Evolutionary conservation across 2,113 vertebrate species (phyloP), one percentile per base, ranked within the genome.

Genomic region (Mustelus asterias): DNA sequence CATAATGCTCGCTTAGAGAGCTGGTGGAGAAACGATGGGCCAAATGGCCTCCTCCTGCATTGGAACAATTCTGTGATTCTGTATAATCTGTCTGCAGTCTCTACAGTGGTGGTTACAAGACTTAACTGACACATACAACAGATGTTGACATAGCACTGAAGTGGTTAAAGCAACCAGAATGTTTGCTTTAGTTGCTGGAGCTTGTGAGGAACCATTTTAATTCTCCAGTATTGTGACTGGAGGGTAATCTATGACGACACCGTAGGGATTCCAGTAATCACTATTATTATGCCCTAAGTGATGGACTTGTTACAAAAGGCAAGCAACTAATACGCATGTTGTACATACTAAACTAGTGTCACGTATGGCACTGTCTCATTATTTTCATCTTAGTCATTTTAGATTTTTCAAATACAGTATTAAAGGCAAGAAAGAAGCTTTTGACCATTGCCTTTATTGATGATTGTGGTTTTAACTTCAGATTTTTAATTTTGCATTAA

Each of bases 191-290:
- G 94, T 76, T n/a, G 13, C 33, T 18, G 18, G 65, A 69, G 60
- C n/a, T 41, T 41, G 65, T 69, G 67, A 72, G 67, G 37, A 76
- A 29, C 44, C 22, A 16, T 76, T 48, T 95, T 70, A 95, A 95
- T 48, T 44, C 65, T 72, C 72, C 69, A 72, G 37, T 95, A 95
- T 95, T 95, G 44, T 95, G 94, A 70, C 26, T 95, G 26, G 67
- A 95, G 94, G 69, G 41, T 72, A 76, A 95, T 95, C 94, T 54
- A 44, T 72, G 94, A 70, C 69, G 70, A 95, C 94, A 65, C 94
- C 54, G 94, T 72, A 69, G 94, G 94, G 69, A 72, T 18, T 95
- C 94, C 44, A 72, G 69, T 95, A 76, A 95, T 54, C 11, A 95
- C 44, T 95, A 37, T 76, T 76, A 95, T 95, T 95, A 95, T 33